Evolutionary conservation across 2,888 invertebrate species (phyloP).

Genomic region (Megamerina dolium): DNA sequence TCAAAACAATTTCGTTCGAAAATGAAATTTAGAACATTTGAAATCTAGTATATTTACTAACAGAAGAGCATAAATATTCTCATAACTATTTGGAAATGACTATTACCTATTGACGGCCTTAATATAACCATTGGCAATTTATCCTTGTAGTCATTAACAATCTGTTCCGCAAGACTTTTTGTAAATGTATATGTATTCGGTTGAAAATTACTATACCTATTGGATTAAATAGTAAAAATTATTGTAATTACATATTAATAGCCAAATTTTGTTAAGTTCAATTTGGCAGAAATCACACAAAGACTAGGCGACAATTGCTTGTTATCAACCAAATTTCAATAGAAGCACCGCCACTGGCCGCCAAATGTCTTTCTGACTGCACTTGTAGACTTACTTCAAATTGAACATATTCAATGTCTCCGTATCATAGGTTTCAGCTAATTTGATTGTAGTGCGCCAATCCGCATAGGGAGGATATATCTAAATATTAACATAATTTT

Average conservation of each 20-base stretch:
- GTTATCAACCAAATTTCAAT: no score
- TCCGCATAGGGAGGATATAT: constrained; percentile 54
- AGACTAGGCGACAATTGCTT: no score
- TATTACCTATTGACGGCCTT: constrained; percentile 77
- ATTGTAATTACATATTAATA: neutral
- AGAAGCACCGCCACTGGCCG: no score
- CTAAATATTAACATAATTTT: constrained; percentile 2
- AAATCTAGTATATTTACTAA: constrained; percentile 8
- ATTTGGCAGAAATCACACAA: no score
- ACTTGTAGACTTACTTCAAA: constrained; percentile 15
- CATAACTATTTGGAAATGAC: no score
- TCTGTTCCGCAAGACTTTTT: constrained; percentile 79
- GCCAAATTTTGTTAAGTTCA: no score
- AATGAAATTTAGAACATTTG: no score
- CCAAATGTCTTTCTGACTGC: no score
- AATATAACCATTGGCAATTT: constrained; percentile 70
- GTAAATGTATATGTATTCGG: constrained; percentile 92
- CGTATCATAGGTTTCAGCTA: constrained; percentile 60
- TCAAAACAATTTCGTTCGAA: no score
- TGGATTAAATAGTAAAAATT: neutral
- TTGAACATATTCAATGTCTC: constrained; percentile 15
- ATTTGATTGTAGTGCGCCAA: constrained; percentile 62
- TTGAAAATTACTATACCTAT: constrained; percentile 54
- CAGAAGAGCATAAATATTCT: no score
- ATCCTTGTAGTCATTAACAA: constrained; percentile 62